phyloP scores from a whole-genome alignment of 2,797 vertebrate genomes.

The Tamandua tetradactyla region DNA sequence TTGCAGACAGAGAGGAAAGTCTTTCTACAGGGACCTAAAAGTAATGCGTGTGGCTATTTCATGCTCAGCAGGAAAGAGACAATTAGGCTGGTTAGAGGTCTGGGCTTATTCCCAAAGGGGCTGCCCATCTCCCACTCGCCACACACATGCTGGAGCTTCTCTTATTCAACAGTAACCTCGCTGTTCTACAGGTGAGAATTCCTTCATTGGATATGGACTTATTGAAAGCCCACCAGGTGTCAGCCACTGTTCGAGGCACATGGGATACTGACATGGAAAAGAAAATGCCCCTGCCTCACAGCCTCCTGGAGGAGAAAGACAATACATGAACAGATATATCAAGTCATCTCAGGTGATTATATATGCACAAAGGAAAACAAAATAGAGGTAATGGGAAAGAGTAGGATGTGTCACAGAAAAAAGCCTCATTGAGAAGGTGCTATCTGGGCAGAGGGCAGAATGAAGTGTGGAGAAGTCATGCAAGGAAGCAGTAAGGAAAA shows the following conservation, averaged over 20 bases:
- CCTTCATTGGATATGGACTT: not conserved
- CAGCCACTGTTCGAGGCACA: not conserved
- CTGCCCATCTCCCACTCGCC: not conserved
- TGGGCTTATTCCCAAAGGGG: not conserved
- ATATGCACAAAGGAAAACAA: not conserved
- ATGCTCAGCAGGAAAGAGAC: not conserved
- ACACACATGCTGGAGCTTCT: not conserved
- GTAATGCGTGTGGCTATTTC: not conserved
- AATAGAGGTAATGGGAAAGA: not conserved
- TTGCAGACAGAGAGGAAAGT: not conserved
- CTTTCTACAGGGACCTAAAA: not conserved
- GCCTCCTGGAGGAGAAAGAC: not conserved
- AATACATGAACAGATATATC: not conserved
- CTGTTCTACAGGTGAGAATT: not conserved
- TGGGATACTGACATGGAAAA: not conserved
- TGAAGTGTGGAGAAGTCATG: too few relatives aligned
- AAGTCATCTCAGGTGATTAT: not conserved
- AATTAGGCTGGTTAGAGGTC: not conserved
- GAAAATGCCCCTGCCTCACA: not conserved
- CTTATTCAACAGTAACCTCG: not conserved
- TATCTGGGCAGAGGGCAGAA: too few relatives aligned
- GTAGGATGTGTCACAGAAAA: not conserved
- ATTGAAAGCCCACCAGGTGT: not conserved
- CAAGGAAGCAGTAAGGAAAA: not conserved
- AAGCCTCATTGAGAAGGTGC: not conserved